These are phyloP conservation scores for Pseudachorutes palmiensis DNA, from an alignment of 1,140 invertebrate species.

Conservation along the genomic window DNA sequence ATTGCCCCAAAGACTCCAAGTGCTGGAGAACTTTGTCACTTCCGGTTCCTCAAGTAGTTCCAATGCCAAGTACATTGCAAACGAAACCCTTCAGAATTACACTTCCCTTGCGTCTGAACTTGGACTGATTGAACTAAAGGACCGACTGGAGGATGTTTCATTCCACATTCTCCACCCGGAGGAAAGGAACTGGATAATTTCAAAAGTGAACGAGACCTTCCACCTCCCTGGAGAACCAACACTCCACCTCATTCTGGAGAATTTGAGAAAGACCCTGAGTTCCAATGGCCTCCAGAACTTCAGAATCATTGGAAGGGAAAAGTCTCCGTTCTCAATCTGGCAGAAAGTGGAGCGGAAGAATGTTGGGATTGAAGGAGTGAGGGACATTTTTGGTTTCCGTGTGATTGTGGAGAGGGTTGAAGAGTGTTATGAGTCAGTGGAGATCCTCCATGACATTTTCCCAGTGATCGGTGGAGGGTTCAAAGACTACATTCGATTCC, in stretches of 20 bases:
- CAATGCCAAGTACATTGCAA: not conserved
- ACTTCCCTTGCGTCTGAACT: not conserved
- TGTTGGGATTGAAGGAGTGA: not conserved
- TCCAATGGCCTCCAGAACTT: not conserved
- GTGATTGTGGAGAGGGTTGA: not conserved
- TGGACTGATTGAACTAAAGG: not conserved
- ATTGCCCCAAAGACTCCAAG: no score
- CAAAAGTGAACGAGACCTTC: not conserved
- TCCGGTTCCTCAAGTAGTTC: no score
- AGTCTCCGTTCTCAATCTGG: not conserved
- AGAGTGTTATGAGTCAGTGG: not conserved
- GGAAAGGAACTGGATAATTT: not conserved
- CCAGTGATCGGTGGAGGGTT: not conserved
- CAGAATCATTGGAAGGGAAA: not conserved
- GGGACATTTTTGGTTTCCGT: not conserved
- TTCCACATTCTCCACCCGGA: not conserved
- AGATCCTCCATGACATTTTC: not conserved
- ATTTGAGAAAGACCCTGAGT: not conserved
- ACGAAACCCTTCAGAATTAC: not conserved
- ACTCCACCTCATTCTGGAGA: not conserved
- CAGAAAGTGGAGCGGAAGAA: not conserved
- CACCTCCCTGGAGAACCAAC: not conserved
- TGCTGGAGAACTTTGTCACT: no score
- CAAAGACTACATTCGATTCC: slow-evolving; percentile 3
- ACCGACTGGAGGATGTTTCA: not conserved